These are phyloP conservation scores for Danio tinwini DNA, from an alignment of 2,797 vertebrate genomes.

Conservation along the genomic window DNA sequence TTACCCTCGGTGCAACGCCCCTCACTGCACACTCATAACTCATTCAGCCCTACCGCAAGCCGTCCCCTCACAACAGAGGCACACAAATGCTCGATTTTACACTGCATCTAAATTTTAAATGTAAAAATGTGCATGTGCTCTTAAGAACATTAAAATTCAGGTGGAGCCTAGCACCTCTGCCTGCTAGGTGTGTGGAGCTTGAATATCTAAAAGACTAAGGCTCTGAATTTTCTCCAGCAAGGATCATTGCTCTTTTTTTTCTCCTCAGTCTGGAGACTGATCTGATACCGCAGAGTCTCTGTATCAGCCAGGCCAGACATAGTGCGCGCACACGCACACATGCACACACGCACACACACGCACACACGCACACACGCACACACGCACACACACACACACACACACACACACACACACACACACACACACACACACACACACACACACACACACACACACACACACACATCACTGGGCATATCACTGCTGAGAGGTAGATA, in stretches of 20 bases:
- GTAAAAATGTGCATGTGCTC: slow-evolving; percentile 25
- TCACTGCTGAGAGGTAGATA: slow-evolving; percentile 46
- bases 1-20: slow-evolving; percentile 75
- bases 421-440: no score
- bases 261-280: slow-evolving; percentile 16
- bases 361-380: no score
- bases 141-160: slow-evolving; percentile 17
- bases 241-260: neutral
- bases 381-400: slow-evolving; percentile 23
- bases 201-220: slow-evolving; percentile 7
- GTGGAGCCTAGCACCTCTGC: slow-evolving; percentile 7
- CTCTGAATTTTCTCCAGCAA: slow-evolving; percentile 23
- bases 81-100: slow-evolving; percentile 18
- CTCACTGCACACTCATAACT: slow-evolving; percentile 74
- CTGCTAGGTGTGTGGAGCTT: slow-evolving; percentile 1
- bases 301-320: slow-evolving; percentile 39
- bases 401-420: slow-evolving; percentile 9
- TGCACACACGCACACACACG: slow-evolving; percentile 22
- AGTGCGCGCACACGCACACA: no score
- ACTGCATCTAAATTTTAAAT: slow-evolving; percentile 15
- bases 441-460: slow-evolving; percentile 9
- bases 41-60: slow-evolving; percentile 63
- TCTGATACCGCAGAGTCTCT: slow-evolving; percentile 38
- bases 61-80: slow-evolving; percentile 38
- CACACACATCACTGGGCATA: slow-evolving; percentile 20